phyloP scores from a whole-genome alignment of 1,140 invertebrate species.

The Drosophila seguyi region DNA sequence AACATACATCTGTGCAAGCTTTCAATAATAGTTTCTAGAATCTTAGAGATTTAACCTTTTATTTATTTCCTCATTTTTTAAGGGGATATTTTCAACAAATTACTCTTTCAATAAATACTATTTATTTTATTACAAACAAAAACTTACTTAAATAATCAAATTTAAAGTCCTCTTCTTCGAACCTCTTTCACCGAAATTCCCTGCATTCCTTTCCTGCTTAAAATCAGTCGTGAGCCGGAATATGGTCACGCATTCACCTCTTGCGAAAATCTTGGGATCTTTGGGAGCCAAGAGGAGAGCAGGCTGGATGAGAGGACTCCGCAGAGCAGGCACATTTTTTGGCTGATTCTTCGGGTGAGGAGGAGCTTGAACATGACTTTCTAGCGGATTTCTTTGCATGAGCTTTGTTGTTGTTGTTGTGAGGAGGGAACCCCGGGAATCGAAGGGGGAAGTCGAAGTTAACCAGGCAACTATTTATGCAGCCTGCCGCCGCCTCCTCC shows the following conservation, averaged over 20 bases:
- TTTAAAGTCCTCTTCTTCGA: not conserved
- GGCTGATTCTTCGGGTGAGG: conserved; percentile 34
- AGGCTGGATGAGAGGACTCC: conserved; percentile 42
- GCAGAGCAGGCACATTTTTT: conserved; percentile 60
- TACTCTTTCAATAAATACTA: too few species aligned
- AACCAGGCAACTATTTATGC: conserved; percentile 54
- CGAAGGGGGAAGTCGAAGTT: not conserved
- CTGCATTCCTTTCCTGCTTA: not conserved
- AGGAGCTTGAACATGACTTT: conserved; percentile 83
- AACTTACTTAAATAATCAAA: not conserved
- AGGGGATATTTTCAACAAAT: too few species aligned
- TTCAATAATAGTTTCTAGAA: too few species aligned
- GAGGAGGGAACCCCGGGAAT: not conserved
- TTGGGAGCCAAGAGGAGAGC: conserved; percentile 5
- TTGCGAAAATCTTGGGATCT: conserved; percentile 1
- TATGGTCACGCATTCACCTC: conserved; percentile 26
- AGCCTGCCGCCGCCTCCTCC: conserved; percentile 46
- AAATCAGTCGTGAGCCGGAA: conserved; percentile 22
- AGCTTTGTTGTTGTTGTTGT: conserved; percentile 67
- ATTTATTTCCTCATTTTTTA: too few species aligned
- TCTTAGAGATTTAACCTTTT: too few species aligned
- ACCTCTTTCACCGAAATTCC: not conserved
- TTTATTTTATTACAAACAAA: not conserved
- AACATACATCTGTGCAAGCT: too few species aligned
- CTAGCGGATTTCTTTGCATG: conserved; percentile 82